These are phyloP conservation scores for Drosophila santomea DNA, from an alignment of 1,140 invertebrate species.

Conservation along the genomic window DNA sequence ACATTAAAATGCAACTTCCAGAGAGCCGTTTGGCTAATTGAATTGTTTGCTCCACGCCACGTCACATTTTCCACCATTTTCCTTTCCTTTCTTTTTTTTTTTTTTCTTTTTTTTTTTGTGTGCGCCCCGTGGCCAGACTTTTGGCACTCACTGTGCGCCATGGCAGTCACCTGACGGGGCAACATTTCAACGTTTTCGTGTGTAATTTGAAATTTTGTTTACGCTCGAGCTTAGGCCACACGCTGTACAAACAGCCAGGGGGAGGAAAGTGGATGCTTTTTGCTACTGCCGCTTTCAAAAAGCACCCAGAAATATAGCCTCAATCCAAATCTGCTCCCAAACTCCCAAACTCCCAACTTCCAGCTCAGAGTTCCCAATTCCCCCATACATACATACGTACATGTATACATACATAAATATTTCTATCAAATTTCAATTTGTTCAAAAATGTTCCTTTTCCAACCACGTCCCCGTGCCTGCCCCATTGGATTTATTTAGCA, in stretches of 20 bases:
- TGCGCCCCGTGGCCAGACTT: conserved; percentile 25
- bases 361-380: background rate
- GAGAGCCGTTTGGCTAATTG: conserved; percentile 36
- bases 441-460: conserved; percentile 46
- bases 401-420: conserved; percentile 51
- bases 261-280: conserved; percentile 12
- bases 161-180: conserved; percentile 46
- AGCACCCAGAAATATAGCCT: conserved; percentile 12
- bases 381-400: background rate
- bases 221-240: conserved; percentile 67
- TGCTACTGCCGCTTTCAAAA: background rate
- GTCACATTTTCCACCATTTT: background rate
- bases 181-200: conserved; percentile 45
- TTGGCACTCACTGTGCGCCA: background rate
- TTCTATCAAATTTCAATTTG: conserved; percentile 83
- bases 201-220: conserved; percentile 76
- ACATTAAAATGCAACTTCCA: conserved; percentile 46
- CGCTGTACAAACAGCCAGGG: conserved; percentile 31
- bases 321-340: conserved; percentile 20
- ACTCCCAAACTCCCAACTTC: conserved; percentile 8
- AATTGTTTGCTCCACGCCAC: conserved; percentile 35
- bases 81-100: too few species aligned
- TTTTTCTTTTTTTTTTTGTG: background rate
- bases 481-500: conserved; percentile 14
- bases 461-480: background rate